Evolutionary conservation across 2,797 vertebrate genomes (phyloP).

Genomic region (Hafferia zeledoni): DNA sequence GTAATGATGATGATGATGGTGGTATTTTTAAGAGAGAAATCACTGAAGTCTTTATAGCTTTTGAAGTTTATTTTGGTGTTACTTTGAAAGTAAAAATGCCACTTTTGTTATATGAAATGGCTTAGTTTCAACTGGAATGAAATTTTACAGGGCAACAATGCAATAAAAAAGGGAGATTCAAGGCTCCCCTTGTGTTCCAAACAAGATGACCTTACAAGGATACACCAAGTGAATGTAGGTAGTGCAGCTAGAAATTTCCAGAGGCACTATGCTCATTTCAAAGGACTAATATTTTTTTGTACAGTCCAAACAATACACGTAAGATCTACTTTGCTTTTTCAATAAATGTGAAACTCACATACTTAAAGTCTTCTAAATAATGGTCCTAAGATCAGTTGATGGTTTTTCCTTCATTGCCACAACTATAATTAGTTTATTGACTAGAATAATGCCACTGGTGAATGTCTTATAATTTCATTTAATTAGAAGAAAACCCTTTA

Average conservation of each 20-base stretch:
- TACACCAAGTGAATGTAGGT: background rate
- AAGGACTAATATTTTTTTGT: background rate
- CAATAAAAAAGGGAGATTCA: background rate
- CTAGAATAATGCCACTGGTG: conserved; percentile 8
- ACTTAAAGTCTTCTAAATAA: conserved; percentile 13
- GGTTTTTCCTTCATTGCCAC: conserved; percentile 20
- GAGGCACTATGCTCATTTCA: background rate
- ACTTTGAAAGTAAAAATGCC: background rate
- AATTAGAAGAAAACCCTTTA: conserved; percentile 52
- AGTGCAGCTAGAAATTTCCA: background rate
- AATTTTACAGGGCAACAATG: background rate
- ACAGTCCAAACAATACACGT: background rate
- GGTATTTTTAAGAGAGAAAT: background rate
- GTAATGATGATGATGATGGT: background rate
- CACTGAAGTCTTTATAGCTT: background rate
- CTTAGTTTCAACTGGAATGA: background rate
- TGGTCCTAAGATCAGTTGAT: background rate
- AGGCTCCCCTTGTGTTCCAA: background rate
- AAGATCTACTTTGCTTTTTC: background rate
- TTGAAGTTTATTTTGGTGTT: background rate
- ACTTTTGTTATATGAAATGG: background rate
- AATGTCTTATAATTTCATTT: conserved; percentile 56
- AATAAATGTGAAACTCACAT: background rate
- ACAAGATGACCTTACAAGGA: background rate
- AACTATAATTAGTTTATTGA: conserved; percentile 65